Evolutionary conservation across 2,797 vertebrate species (phyloP).

Genomic region (Myotis findleyi): DNA sequence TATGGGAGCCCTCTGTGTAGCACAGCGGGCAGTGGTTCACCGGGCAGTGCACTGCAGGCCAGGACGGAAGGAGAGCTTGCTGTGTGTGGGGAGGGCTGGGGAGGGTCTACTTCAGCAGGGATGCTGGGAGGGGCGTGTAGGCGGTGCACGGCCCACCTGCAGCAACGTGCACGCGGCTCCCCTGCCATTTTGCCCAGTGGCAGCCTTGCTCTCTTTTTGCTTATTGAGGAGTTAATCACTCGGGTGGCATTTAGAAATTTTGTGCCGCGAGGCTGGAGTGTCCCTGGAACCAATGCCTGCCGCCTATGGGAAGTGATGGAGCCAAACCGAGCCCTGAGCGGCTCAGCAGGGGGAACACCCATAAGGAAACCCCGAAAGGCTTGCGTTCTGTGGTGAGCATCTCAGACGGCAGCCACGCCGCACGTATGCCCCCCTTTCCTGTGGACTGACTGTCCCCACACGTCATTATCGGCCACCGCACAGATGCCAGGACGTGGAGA

Average conservation of each 20-base stretch:
- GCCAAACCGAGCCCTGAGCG: neutral
- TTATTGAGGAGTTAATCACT: neutral
- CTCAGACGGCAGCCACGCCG: neutral
- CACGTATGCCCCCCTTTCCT: neutral
- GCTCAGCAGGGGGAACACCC: neutral
- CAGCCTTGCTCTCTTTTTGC: neutral
- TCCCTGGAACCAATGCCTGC: neutral
- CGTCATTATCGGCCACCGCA: neutral
- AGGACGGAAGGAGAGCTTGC: neutral
- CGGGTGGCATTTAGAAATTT: neutral
- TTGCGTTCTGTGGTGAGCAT: neutral
- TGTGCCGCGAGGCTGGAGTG: neutral
- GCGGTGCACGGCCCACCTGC: neutral
- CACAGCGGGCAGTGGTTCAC: neutral
- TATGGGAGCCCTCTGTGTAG: neutral
- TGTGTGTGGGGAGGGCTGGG: neutral
- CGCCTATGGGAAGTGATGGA: neutral
- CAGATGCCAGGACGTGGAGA: conserved; percentile 23
- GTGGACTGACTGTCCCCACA: conserved; percentile 2
- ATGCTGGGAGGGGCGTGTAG: neutral
- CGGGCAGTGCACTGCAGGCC: neutral
- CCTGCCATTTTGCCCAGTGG: neutral
- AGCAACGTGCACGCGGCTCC: too few species aligned
- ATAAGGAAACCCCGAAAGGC: neutral
- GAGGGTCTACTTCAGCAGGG: neutral